These are phyloP conservation scores for Etia nguti DNA, from an alignment of 2,113 vertebrate genomes.

Conservation along the genomic window DNA sequence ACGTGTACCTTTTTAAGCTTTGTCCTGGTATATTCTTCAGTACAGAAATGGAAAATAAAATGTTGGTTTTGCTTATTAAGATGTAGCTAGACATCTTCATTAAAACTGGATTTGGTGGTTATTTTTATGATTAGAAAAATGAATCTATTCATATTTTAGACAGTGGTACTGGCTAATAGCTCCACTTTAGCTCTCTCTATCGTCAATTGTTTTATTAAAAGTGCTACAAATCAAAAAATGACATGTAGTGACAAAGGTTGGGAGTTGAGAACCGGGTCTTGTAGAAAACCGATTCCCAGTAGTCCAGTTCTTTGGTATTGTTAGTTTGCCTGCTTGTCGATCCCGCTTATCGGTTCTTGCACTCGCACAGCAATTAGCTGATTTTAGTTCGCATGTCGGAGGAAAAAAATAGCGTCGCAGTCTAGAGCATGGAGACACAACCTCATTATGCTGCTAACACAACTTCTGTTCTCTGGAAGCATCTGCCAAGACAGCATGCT, in stretches of 20 bases:
- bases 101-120: background rate
- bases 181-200: background rate
- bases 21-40: background rate
- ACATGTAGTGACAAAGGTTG: background rate
- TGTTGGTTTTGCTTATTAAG: background rate
- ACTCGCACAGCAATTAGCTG: background rate
- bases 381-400: background rate
- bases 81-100: background rate
- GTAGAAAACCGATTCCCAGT: background rate
- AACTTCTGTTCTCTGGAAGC: background rate
- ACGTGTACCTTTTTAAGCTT: background rate
- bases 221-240: background rate
- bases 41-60: background rate
- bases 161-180: background rate
- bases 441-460: background rate
- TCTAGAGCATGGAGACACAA: background rate
- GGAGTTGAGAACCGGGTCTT: background rate
- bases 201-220: background rate
- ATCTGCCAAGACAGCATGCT: background rate
- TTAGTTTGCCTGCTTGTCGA: background rate
- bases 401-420: background rate
- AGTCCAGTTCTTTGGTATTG: background rate
- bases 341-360: background rate
- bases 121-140: background rate
- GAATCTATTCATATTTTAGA: background rate